Evolutionary conservation across 1,140 invertebrate genomes (phyloP), one percentile per base, ranked within the genome.

Genomic region (Globodera rostochiensis): DNA sequence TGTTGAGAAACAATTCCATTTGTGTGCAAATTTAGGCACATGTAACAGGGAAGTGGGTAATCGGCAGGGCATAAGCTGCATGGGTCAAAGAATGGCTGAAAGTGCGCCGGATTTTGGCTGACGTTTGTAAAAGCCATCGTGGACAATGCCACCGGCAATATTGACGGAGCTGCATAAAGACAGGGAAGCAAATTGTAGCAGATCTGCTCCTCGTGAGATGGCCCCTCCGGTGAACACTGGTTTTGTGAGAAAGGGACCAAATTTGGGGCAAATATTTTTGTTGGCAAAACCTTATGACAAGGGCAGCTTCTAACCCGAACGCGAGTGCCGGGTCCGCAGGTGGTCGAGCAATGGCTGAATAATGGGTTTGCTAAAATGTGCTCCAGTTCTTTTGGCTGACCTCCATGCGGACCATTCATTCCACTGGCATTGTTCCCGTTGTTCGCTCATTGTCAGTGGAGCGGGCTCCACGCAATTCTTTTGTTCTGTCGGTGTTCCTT

Each of bases 141-240:
- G 46, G 13, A 11, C 5, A 21, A 70, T 36, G 69, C 25, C 69
- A 71, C 25, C 3, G 46, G n/a, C 25, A 47, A 47, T 25, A 9
- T 47, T 21, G 77, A 21, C 46, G 45, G 50, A 45, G 11, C 15
- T 67, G 64, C 4, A 60, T 5, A n/a, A 46, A 15, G 25, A 47
- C 77, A 78, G n/a, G 77, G 77, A 25, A 78, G 6, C 46, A 78
- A 50, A 78, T 78, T 78, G 70, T 78, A 78, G 25, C 77, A 78
- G 25, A 8, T 64, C 21, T 78, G 60, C 25, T 78, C 77, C 46
- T 78, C 77, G 36, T 64, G 57, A 47, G 73, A 1, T 57, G 57
- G 74, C 57, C 53, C 6, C 19, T 13, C 57, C 15, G 57, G 57
- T 15, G 19, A 64, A 13, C 77, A 78, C 77, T 78, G 45, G 1